Evolutionary conservation across 2,113 vertebrate genomes (phyloP).

Genomic region (Trogon surrucura): DNA sequence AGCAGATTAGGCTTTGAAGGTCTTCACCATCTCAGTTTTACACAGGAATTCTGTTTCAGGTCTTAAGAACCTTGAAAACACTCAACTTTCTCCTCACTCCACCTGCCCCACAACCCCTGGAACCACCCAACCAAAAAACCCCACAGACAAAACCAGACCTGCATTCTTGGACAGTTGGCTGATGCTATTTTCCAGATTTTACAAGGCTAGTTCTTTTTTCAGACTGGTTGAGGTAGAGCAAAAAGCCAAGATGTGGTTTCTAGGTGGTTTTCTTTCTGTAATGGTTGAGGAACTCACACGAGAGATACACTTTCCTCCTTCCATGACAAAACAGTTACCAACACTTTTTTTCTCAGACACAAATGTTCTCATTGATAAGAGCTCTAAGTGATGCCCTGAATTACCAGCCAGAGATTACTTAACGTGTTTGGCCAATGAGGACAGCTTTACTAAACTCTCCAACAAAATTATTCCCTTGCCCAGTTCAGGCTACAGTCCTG

Average conservation of each 20-base stretch:
- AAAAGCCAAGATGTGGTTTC: not conserved
- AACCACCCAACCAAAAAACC: not conserved
- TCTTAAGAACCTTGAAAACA: not conserved
- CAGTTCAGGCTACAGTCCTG: not conserved
- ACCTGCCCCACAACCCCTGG: not conserved
- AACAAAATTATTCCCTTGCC: not conserved
- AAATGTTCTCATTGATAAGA: not conserved
- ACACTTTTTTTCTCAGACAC: not conserved
- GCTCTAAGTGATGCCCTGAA: not conserved
- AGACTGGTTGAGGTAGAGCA: not conserved
- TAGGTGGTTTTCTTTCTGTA: not conserved
- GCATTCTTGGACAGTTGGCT: not conserved
- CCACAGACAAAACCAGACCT: not conserved
- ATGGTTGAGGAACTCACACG: not conserved
- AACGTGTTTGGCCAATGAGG: not conserved
- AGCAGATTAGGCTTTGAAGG: not conserved
- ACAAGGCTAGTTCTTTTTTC: not conserved
- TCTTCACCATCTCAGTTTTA: not conserved
- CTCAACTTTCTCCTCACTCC: not conserved
- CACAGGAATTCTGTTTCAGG: not conserved
- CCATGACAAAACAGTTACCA: not conserved
- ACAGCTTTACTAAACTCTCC: not conserved
- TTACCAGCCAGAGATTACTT: not conserved
- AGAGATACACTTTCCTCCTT: not conserved
- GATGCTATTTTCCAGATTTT: not conserved